Evolutionary conservation across 2,113 vertebrate genomes (phyloP).

Genomic region (Tyrannus savana): DNA sequence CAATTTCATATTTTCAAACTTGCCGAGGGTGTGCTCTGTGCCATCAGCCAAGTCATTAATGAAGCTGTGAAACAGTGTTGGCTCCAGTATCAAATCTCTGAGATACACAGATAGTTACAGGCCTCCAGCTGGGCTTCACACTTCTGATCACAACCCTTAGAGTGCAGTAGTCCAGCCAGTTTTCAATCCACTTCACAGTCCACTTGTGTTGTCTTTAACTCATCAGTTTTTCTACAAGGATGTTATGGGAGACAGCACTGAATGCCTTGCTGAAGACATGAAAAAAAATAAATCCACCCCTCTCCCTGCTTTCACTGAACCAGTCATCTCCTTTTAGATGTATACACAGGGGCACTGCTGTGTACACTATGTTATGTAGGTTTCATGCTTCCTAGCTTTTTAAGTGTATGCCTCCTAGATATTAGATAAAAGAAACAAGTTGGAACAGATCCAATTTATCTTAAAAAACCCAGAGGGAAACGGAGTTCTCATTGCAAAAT

Average conservation of each 20-base stretch:
- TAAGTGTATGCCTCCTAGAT: neutral
- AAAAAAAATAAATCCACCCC: neutral
- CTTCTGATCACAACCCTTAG: neutral
- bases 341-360: neutral
- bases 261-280: neutral
- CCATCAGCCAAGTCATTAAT: neutral
- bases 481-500: neutral
- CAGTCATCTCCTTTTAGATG: neutral
- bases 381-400: neutral
- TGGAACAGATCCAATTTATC: neutral
- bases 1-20: neutral
- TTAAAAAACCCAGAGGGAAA: neutral
- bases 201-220: neutral
- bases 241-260: neutral
- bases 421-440: neutral
- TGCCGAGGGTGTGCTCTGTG: rapidly evolving
- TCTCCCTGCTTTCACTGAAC: neutral
- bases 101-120: neutral
- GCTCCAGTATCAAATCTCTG: neutral
- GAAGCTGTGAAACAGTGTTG: neutral
- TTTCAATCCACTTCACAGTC: neutral
- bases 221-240: neutral
- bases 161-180: neutral
- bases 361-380: neutral
- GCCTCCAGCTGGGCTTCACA: neutral